Evolutionary conservation across 2,888 invertebrate species (phyloP), one percentile per base, ranked within the genome.

Genomic region (Atrina japonica): DNA sequence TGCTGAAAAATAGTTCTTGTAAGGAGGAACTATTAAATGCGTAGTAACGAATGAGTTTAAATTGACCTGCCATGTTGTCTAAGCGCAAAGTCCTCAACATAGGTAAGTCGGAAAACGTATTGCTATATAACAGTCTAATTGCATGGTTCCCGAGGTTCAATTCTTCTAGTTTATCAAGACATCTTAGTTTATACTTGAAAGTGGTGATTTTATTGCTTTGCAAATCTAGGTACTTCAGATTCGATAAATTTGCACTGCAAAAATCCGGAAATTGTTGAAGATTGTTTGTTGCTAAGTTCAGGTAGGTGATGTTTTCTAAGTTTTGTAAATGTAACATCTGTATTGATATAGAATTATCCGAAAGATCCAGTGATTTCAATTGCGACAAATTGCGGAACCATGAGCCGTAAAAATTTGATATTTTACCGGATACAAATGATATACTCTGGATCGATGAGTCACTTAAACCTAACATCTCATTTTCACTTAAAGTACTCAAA

Each of bases 111-210:
- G 65, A 40, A n/a, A 70, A 70, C 3, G 70, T 65, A 30, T 73
- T 70, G 21, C 50, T 56, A 25, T 43, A n/a, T 1, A 77, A 14
- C 25, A 29, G n/a, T 27, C 67, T 35, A 3, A 77, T 43, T 2
- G 61, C 60, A 18, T 69, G 67, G 27, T n/a, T 27, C 11, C 35
- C 49, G 5, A 77, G 47, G 30, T 63, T 59, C 3, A 77, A 27
- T 1, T 50, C 40, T 16, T 56, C 35, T 21, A 77, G 23, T 1
- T 50, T 55, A 23, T 61, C 47, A 1, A 77, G 40, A 68, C 77
- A 77, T 23, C 5, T 43, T 53, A 74, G 65, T 43, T 14, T 1
- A 14, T 30, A 53, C 35, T 3, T 14, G 7, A 52, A 25, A 21
- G 7, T 52, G 41, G 59, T 43, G 14, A 67, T 40, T 45, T 60